phyloP scores from a whole-genome alignment of 1,140 invertebrate species.

The Pemphigus obesinymphae region DNA sequence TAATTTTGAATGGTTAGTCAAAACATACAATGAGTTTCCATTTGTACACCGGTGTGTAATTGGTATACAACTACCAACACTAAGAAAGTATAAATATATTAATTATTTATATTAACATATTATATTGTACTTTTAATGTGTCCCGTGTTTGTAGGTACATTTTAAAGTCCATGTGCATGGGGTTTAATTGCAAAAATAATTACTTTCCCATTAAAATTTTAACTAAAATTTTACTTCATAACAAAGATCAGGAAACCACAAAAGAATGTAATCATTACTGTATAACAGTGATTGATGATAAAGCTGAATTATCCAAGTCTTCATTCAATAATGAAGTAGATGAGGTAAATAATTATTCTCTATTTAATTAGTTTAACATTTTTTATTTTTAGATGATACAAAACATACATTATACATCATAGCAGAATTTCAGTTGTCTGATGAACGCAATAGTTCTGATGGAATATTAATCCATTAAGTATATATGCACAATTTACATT shows the following conservation, averaged over 20 bases:
- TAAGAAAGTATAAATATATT: constrained; percentile 9
- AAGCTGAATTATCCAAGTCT: constrained; percentile 1
- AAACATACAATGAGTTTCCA: constrained; percentile 13
- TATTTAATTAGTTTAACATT: neutral
- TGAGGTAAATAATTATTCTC: neutral
- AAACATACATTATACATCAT: too few relatives aligned
- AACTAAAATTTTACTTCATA: neutral
- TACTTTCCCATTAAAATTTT: neutral
- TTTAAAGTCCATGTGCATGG: neutral
- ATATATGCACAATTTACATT: too few relatives aligned
- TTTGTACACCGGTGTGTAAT: neutral
- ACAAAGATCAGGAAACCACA: neutral
- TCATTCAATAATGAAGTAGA: constrained; percentile 4
- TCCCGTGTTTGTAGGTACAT: neutral
- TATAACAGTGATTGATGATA: neutral
- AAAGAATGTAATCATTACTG: constrained; percentile 20
- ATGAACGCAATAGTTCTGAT: too few relatives aligned
- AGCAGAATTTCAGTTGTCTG: too few relatives aligned
- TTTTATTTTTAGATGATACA: too few relatives aligned
- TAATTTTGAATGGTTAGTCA: neutral
- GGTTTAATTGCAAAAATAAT: constrained; percentile 32
- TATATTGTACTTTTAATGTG: too few relatives aligned
- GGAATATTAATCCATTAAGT: too few relatives aligned
- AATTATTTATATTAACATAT: too few relatives aligned
- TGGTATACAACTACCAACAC: neutral